Conservation (phyloP, 2,797 vertebrate genomes). For the Presbytis comata region DNA sequence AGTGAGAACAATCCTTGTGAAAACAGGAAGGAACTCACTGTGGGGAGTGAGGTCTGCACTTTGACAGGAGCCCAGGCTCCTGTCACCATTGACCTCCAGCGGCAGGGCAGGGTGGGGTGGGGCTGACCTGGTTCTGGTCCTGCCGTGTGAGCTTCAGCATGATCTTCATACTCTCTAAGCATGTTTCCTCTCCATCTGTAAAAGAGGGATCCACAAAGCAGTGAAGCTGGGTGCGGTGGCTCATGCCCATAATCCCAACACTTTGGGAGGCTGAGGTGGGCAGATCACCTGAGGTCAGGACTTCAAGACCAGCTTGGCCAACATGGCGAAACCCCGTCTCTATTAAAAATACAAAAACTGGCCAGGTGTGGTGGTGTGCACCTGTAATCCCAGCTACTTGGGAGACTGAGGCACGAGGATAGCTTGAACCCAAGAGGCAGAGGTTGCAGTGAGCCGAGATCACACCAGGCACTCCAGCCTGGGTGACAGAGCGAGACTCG, state of each 20-base stretch:
- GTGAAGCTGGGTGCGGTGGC: not conserved
- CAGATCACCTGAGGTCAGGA: not conserved
- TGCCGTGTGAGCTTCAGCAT: not conserved
- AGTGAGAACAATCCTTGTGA: not conserved
- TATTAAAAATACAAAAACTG: not conserved
- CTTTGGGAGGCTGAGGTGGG: not conserved
- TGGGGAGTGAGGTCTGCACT: not conserved
- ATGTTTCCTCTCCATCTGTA: not conserved
- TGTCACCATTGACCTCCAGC: not conserved
- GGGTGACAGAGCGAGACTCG: not conserved
- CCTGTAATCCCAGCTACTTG: not conserved
- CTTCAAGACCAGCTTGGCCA: not conserved
- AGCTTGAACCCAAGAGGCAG: not conserved
- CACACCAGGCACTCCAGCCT: not conserved
- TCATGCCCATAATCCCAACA: not conserved
- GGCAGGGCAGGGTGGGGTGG: not conserved
- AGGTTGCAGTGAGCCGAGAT: not conserved
- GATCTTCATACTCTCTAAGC: not conserved
- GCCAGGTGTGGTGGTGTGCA: not conserved
- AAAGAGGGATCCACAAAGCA: not conserved
- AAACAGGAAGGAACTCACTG: constrained; percentile 6
- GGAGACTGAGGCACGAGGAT: not conserved
- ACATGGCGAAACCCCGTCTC: not conserved
- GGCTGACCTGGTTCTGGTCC: not conserved
- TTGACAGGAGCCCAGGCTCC: not conserved